Percentiles rank a stretch among this genome's conserved stretches.
phyloP scores from a whole-genome alignment of 2,113 vertebrate genomes.

The Micromys minutus region DNA sequence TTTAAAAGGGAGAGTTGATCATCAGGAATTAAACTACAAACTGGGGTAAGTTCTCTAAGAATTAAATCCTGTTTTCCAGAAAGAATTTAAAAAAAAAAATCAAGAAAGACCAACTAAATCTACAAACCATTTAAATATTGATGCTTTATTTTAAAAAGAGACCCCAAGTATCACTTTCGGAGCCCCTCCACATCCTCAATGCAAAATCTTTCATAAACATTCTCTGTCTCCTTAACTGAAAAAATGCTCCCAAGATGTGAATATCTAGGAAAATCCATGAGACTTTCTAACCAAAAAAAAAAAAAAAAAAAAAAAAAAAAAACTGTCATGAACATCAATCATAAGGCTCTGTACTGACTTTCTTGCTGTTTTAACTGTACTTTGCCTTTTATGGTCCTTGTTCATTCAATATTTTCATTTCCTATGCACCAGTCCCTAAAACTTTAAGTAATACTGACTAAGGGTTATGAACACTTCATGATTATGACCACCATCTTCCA shows the following conservation, averaged over 20 bases:
- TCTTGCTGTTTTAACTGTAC: background rate
- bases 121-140: background rate
- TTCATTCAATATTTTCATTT: background rate
- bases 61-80: background rate
- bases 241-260: background rate
- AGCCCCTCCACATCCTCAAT: no score
- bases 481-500: background rate
- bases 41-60: background rate
- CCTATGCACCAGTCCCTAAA: background rate
- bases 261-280: background rate
- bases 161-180: background rate
- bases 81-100: background rate
- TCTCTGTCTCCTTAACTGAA: background rate
- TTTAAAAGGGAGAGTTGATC: background rate
- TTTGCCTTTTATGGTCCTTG: background rate
- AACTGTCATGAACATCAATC: background rate
- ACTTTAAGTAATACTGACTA: background rate
- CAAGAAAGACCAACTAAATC: background rate
- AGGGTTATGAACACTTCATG: background rate
- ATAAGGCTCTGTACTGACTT: background rate
- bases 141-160: background rate
- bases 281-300: background rate
- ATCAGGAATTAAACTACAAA: background rate
- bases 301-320: background rate
- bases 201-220: background rate